These are phyloP conservation scores for Tipula lateralis DNA, from an alignment of 2,888 invertebrate genomes.

Conservation along the genomic window DNA sequence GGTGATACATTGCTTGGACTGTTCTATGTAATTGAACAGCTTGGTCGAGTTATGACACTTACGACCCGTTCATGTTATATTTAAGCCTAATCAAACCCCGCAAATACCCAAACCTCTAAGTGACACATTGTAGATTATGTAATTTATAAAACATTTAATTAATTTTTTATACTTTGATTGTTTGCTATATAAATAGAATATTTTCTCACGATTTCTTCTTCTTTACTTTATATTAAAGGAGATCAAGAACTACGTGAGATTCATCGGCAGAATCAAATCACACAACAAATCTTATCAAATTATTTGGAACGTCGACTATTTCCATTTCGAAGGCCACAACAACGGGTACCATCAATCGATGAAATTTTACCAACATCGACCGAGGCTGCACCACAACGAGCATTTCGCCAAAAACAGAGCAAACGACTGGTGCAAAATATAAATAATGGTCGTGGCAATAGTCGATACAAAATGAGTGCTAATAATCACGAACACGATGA, in stretches of 20 bases:
- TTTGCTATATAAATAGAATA: neutral
- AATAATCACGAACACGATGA: neutral
- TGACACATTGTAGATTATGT: neutral
- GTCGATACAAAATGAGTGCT: neutral
- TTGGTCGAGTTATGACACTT: too few species aligned
- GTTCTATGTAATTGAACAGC: too few species aligned
- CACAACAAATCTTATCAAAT: conserved; percentile 69
- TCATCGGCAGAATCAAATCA: conserved; percentile 68
- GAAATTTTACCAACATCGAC: conserved; percentile 59
- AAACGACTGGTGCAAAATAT: neutral
- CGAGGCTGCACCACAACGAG: conserved; percentile 34
- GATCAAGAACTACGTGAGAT: conserved; percentile 29
- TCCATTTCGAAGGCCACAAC: conserved; percentile 52
- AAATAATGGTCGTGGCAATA: neutral
- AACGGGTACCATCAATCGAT: conserved; percentile 56
- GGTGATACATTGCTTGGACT: too few species aligned
- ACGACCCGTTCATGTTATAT: too few species aligned
- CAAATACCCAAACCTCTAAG: neutral
- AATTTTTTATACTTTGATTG: neutral
- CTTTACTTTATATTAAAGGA: conserved; percentile 25
- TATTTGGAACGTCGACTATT: conserved; percentile 66
- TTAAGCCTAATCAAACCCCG: too few species aligned
- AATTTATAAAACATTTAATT: neutral
- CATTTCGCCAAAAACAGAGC: neutral
- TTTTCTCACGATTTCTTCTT: conserved; percentile 28